Evolutionary conservation across 2,113 vertebrate genomes (phyloP).

Genomic region (Oryzias melastigma): DNA sequence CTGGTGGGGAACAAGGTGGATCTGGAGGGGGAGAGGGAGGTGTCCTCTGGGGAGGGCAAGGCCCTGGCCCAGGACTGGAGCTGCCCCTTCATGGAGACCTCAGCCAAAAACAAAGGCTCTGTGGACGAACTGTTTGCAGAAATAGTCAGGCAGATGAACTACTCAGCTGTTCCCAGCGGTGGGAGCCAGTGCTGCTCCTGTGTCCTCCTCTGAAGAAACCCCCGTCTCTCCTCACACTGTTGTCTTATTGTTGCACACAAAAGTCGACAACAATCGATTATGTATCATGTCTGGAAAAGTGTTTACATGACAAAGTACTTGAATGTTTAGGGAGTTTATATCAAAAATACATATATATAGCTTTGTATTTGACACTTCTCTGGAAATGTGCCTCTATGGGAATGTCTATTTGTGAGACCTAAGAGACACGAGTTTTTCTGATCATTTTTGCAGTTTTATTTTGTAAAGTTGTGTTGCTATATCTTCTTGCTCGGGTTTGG

Average conservation of each 20-base stretch:
- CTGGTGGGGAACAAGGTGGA: conserved; percentile 84
- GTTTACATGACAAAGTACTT: conserved; percentile 79
- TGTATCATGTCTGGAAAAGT: conserved; percentile 73
- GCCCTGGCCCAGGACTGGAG: conserved; percentile 94
- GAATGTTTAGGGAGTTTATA: conserved; percentile 68
- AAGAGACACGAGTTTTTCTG: conserved; percentile 62
- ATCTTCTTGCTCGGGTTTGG: conserved; percentile 40
- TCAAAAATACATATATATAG: conserved; percentile 24
- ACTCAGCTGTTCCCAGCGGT: conserved; percentile 87
- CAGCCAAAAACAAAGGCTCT: conserved; percentile 94
- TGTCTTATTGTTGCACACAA: conserved; percentile 74
- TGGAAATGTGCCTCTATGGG: conserved; percentile 75
- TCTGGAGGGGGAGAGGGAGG: conserved; percentile 92
- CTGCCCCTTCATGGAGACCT: conserved; percentile 96
- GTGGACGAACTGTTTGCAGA: conserved; percentile 95
- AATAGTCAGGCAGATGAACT: conserved; percentile 97
- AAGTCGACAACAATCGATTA: conserved; percentile 54
- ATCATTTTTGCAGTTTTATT: neutral
- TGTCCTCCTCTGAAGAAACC: conserved; percentile 60
- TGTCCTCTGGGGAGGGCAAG: conserved; percentile 90
- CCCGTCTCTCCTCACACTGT: conserved; percentile 58
- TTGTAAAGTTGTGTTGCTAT: conserved; percentile 46
- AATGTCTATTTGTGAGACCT: conserved; percentile 75
- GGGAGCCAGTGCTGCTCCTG: conserved; percentile 86
- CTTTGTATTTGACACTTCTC: conserved; percentile 74